Conservation (phyloP, 2,888 invertebrate species). For the Micropterix aruncella region DNA sequence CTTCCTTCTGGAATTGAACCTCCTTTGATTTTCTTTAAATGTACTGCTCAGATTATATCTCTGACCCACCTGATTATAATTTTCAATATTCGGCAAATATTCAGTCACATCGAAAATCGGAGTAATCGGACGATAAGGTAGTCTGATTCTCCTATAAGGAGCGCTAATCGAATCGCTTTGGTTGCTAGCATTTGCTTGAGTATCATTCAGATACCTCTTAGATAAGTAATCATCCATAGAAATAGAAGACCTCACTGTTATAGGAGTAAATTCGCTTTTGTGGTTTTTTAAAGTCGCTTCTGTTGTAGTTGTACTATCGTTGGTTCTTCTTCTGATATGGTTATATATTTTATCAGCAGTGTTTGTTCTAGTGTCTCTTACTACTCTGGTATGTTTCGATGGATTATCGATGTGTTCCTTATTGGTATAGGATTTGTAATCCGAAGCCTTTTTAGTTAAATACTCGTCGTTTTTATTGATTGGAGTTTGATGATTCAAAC, state of each 20-base stretch:
- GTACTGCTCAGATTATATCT: constrained; percentile 16
- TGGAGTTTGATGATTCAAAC: background rate
- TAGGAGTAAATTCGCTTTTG: constrained; percentile 23
- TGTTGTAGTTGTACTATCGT: background rate
- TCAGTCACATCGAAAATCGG: constrained; percentile 10
- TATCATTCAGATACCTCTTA: background rate
- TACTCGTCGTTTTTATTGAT: background rate
- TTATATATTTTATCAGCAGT: constrained; percentile 20
- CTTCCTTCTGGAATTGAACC: constrained; percentile 13
- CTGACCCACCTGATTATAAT: constrained; percentile 9
- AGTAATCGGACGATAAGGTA: background rate
- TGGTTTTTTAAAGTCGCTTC: constrained; percentile 18
- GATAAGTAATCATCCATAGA: constrained; percentile 19
- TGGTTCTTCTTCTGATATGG: constrained; percentile 22
- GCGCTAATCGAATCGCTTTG: background rate
- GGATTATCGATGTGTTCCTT: constrained; percentile 17
- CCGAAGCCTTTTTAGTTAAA: constrained; percentile 11
- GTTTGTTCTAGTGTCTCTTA: constrained; percentile 23
- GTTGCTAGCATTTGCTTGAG: background rate
- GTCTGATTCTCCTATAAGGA: background rate
- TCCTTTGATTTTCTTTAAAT: too few relatives aligned
- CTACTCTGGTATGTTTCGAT: constrained; percentile 17
- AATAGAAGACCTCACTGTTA: constrained; percentile 23
- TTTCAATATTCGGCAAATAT: constrained; percentile 8
- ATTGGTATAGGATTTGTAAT: constrained; percentile 16